Evolutionary conservation across 2,797 vertebrate species (phyloP), one percentile per base, ranked within the genome.

Genomic region (Lophura swinhoii): DNA sequence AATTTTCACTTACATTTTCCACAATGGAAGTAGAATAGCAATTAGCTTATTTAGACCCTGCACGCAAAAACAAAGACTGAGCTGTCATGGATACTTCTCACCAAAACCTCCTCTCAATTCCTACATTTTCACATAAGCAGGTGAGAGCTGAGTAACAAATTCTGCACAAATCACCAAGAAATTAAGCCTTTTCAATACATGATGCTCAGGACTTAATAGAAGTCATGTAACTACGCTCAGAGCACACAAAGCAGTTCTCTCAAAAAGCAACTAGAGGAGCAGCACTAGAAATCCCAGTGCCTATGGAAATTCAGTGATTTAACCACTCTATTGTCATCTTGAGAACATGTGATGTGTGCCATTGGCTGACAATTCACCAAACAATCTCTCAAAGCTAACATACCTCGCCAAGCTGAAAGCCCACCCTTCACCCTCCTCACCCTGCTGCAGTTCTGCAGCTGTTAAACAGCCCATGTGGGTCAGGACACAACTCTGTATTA

Each of bases 361-460:
- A 14, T 1, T 6, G n/a, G 82, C 81, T 78, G 68, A 69, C 79
- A 84, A 67, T 29, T 84, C 79, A 80, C n/a, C 18, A 70, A 81
- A 39, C 87, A 90, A 91, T 80, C 82, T 86, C 95, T 93, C 82
- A 20, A 31, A 84, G n/a, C 39, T 29, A 82, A 35, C 95, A 39
- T 31, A 44, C 23, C 82, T 77, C 5, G 33, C 35, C 41, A 68
- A 44, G 63, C 64, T 82, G 51, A 29, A 70, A 76, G 14, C 41
- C 46, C 33, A 46, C 46, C 49, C 24, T 11, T 68, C 73, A 67
- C 8, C 1, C 16, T 28, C 41, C 35, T 43, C 58, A 33, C 33
- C 41, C 46, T 1, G 0, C n/a, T 35, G 48, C 79, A 16, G 59
- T 83, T 84, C 29, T 6, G 31, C 56, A 75, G 72, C 66, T 91